These are phyloP conservation scores for Folsomia manolachei DNA, from an alignment of 2,888 invertebrate species.

Conservation along the genomic window DNA sequence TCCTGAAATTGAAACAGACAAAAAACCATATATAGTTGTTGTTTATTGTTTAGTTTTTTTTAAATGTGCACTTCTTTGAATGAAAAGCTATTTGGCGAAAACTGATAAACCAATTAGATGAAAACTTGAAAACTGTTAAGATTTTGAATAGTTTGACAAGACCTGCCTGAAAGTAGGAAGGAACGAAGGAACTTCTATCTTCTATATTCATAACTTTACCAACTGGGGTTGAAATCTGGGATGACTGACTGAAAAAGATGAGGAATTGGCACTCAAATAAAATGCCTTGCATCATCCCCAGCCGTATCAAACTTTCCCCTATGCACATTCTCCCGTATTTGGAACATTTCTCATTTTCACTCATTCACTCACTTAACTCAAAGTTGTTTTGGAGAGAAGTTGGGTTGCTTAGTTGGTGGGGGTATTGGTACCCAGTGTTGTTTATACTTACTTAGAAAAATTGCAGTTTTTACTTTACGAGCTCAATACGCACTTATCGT, in stretches of 20 bases:
- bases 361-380: conserved; percentile 9
- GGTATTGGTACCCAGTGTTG: no score
- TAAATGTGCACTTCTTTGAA: no score
- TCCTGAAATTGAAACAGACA: no score
- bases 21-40: no score
- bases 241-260: neutral
- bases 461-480: conserved; percentile 4
- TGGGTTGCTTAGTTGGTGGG: no score
- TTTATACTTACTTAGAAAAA: conserved; percentile 21
- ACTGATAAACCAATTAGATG: no score
- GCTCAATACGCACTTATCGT: no score
- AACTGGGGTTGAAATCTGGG: neutral
- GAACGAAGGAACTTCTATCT: neutral
- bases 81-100: no score
- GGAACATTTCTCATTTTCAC: conserved; percentile 32
- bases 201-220: neutral
- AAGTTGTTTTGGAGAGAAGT: neutral
- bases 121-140: no score
- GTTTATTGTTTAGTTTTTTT: no score
- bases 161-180: no score
- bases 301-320: neutral
- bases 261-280: neutral
- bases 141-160: neutral
- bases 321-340: conserved; percentile 22
- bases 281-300: neutral